phyloP scores from a whole-genome alignment of 2,113 vertebrate genomes.

The Hippopotamus amphibius region DNA sequence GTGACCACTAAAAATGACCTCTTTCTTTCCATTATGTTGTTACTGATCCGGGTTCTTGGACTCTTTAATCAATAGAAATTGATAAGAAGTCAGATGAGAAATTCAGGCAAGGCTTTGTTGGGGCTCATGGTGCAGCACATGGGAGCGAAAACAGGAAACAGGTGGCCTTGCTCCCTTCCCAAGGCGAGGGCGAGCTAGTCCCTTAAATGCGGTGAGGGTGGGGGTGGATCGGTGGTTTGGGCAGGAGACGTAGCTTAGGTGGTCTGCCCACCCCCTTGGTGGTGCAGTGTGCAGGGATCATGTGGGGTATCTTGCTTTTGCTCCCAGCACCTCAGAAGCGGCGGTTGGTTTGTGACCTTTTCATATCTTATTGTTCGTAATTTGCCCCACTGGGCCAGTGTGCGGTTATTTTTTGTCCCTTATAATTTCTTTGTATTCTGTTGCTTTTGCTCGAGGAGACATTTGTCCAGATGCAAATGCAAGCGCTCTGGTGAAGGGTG shows the following conservation, averaged over 20 bases:
- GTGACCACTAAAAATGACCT: background rate
- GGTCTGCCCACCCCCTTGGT: background rate
- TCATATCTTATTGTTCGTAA: background rate
- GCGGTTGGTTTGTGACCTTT: background rate
- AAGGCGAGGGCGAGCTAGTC: rapidly evolving
- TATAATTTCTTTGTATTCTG: background rate
- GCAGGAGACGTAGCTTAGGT: background rate
- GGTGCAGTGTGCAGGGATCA: background rate
- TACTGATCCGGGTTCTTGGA: too few relatives aligned
- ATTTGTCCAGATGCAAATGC: background rate
- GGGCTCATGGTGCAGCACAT: background rate
- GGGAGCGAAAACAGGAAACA: background rate
- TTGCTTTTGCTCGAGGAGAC: background rate
- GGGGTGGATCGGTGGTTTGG: background rate
- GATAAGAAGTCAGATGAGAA: background rate
- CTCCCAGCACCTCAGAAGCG: background rate
- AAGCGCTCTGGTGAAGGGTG: background rate
- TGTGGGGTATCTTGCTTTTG: background rate
- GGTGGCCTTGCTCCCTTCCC: background rate
- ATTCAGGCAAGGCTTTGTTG: too few relatives aligned
- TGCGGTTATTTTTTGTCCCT: background rate
- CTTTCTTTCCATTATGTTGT: background rate
- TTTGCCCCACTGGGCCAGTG: background rate
- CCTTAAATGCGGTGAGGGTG: background rate
- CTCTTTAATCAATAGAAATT: background rate